These are phyloP conservation scores for Morinoia aosen DNA, from an alignment of 2,888 invertebrate genomes.

Conservation along the genomic window DNA sequence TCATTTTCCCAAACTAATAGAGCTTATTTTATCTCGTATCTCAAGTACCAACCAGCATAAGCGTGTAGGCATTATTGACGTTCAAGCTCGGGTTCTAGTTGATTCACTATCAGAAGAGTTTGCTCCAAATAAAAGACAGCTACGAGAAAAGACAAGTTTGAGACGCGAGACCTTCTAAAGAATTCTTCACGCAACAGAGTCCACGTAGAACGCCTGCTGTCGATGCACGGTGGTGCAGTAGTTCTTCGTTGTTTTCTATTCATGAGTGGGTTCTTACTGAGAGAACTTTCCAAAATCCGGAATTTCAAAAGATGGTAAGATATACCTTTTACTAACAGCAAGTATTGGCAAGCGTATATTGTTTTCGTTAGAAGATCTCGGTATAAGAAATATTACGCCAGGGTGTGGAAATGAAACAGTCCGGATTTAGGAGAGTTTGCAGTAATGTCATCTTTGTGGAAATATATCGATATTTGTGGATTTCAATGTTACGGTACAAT, in stretches of 20 bases:
- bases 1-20: not conserved
- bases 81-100: not conserved
- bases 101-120: not conserved
- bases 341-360: not conserved
- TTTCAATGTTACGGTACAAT: not conserved
- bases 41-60: not conserved
- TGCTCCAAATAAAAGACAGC: not conserved
- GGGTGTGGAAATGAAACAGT: not conserved
- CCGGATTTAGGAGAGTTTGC: constrained; percentile 2
- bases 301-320: not conserved
- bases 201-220: not conserved
- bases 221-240: not conserved
- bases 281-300: not conserved
- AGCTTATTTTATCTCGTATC: not conserved
- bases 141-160: not conserved
- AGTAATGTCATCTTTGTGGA: not conserved
- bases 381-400: not conserved
- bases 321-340: not conserved
- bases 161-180: not conserved
- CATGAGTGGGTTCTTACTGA: not conserved
- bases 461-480: not conserved
- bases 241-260: not conserved
- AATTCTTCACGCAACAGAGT: not conserved
- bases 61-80: not conserved
- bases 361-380: not conserved